Conservation (phyloP, 2,888 invertebrate genomes). For the Xiphydria camelus region DNA sequence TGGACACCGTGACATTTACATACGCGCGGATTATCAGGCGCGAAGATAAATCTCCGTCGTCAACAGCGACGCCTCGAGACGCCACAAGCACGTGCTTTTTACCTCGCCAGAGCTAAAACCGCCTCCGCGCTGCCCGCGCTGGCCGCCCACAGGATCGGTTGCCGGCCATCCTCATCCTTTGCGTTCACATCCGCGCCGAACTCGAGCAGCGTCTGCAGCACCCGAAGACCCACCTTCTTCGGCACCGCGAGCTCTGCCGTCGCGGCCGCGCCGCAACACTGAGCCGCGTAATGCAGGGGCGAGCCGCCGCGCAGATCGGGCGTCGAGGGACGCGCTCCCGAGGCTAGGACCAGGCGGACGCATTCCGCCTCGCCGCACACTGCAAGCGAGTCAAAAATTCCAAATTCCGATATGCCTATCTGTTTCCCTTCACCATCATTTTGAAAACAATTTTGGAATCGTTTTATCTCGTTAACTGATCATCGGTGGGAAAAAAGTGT, state of each 20-base stretch:
- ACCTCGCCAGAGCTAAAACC: constrained; percentile 81
- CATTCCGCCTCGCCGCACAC: constrained; percentile 94
- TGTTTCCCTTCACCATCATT: too few species aligned
- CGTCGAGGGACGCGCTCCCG: constrained; percentile 84
- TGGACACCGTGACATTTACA: too few species aligned
- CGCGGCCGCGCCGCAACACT: constrained; percentile 88
- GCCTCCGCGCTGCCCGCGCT: constrained; percentile 95
- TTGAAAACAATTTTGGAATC: too few species aligned
- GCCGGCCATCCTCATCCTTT: constrained; percentile 88
- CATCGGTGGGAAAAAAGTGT: too few species aligned
- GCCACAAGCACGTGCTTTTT: too few species aligned
- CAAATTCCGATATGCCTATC: too few species aligned
- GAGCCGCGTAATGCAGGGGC: constrained; percentile 96
- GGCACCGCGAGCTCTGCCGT: constrained; percentile 53
- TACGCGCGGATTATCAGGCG: too few species aligned
- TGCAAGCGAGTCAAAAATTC: constrained; percentile 54
- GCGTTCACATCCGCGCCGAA: constrained; percentile 82
- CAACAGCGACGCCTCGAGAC: too few species aligned
- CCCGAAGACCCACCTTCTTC: constrained; percentile 71
- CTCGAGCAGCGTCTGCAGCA: constrained; percentile 76
- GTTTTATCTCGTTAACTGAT: too few species aligned
- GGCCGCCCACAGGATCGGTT: constrained; percentile 96
- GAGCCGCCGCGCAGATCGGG: constrained; percentile 94
- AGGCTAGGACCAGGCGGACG: constrained; percentile 78
- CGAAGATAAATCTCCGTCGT: too few species aligned